phyloP scores from a whole-genome alignment of 1,140 invertebrate genomes.

The Drepana arcuata region DNA sequence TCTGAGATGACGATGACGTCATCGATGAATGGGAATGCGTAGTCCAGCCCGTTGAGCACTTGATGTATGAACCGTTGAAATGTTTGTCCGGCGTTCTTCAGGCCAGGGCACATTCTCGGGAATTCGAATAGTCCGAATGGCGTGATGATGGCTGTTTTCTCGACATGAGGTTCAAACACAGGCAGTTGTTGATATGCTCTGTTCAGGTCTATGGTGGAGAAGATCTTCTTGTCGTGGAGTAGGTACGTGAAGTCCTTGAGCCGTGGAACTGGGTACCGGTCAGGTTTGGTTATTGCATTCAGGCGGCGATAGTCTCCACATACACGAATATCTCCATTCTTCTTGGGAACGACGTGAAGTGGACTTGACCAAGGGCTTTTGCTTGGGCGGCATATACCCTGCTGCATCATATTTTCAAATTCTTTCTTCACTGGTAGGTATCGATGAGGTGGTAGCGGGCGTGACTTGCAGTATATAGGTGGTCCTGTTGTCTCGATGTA shows the following conservation, averaged over 20 bases:
- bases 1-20: background rate
- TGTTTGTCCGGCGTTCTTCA: background rate
- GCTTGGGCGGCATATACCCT: conserved; percentile 5
- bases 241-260: conserved; percentile 1
- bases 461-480: conserved; percentile 6
- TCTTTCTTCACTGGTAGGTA: conserved; percentile 6
- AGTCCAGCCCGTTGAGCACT: background rate
- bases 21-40: background rate
- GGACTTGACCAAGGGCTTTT: too few species aligned
- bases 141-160: too few species aligned
- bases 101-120: background rate
- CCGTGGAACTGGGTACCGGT: conserved; percentile 1
- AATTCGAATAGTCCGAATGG: too few species aligned
- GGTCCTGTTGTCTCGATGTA: conserved; percentile 15
- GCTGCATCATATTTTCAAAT: conserved; percentile 6
- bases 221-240: conserved; percentile 1
- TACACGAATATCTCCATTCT: background rate
- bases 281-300: background rate
- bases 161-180: too few species aligned
- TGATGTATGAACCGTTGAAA: too few species aligned
- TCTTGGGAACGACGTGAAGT: conserved; percentile 5
- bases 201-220: too few species aligned
- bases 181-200: too few species aligned
- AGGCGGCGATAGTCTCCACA: conserved; percentile 1
- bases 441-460: conserved; percentile 9